A percentile compares a stretch with the other conserved stretches of the same genome.
Evolutionary conservation across 2,797 vertebrate genomes (phyloP).

Genomic region (Hippopotamyrus pictus): DNA sequence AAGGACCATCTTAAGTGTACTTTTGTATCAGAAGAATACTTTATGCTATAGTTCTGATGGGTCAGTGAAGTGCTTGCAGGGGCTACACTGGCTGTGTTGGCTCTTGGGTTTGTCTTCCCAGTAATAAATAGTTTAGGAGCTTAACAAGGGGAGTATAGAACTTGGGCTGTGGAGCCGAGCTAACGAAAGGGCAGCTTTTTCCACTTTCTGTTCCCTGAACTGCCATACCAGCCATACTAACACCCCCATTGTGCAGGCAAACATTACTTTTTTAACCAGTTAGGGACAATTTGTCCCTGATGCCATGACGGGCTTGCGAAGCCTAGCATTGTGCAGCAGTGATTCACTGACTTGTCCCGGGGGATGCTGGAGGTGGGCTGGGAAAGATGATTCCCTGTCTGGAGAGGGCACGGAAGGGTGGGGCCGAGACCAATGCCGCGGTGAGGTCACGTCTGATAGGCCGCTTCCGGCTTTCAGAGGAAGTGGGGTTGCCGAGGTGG

Average conservation of each 20-base stretch:
- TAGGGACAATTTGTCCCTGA: background rate
- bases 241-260: background rate
- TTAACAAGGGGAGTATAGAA: background rate
- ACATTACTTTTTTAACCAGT: background rate
- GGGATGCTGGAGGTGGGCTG: background rate
- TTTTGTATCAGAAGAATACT: background rate
- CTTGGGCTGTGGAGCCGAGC: background rate
- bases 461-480: background rate
- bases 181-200: background rate
- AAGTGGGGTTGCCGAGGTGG: background rate
- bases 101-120: background rate
- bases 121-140: background rate
- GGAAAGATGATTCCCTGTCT: background rate
- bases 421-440: background rate
- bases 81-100: background rate
- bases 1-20: background rate
- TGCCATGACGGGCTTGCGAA: background rate
- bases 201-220: background rate
- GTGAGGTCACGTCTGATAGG: constrained; percentile 6
- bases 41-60: background rate
- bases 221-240: background rate
- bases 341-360: background rate
- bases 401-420: background rate
- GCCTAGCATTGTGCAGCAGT: background rate
- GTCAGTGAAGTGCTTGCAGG: background rate